A percentile compares a stretch with the other conserved stretches of the same genome.
Conservation (phyloP, 2,797 vertebrate species). For the Siniperca undulata region DNA sequence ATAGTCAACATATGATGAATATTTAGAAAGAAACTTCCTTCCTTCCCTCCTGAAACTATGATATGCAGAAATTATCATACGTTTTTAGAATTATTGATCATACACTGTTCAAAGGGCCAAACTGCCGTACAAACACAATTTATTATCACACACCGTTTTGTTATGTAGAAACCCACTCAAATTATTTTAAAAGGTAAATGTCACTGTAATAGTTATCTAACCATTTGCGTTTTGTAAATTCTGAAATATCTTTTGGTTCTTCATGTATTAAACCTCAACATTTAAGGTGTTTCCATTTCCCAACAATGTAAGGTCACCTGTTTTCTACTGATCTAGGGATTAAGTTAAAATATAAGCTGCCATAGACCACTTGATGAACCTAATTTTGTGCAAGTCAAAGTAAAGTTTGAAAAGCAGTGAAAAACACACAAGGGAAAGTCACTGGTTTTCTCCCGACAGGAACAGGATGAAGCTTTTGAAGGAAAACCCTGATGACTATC, state of each 20-base stretch:
- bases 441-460: background rate
- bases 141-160: background rate
- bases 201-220: background rate
- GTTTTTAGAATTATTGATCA: background rate
- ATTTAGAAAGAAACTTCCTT: background rate
- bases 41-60: background rate
- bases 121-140: too few relatives aligned
- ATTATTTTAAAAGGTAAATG: background rate
- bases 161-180: background rate
- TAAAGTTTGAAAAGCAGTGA: constrained; percentile 5
- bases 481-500: constrained; percentile 1
- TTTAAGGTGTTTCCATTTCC: background rate
- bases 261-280: background rate
- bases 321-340: background rate
- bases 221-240: background rate
- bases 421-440: background rate
- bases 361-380: background rate
- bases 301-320: background rate
- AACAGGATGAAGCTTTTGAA: constrained; percentile 20
- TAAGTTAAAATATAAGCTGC: constrained; percentile 1
- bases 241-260: background rate
- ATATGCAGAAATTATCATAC: too few relatives aligned
- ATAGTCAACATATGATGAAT: background rate
- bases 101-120: background rate
- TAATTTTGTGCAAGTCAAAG: constrained; percentile 16